These are phyloP conservation scores for Rutpela maculata DNA, from an alignment of 2,888 invertebrate species.

Conservation along the genomic window DNA sequence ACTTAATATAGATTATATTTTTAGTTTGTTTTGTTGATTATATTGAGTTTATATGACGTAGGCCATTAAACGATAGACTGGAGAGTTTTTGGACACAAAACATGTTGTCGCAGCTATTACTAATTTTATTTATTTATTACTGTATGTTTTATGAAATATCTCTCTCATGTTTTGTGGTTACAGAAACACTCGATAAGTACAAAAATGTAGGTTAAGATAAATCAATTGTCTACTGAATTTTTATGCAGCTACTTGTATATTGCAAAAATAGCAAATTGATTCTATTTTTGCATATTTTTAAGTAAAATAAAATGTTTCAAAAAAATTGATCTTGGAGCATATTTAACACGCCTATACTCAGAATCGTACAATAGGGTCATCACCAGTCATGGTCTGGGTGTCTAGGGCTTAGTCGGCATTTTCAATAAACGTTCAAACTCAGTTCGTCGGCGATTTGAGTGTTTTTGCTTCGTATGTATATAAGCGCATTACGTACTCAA, in stretches of 20 bases:
- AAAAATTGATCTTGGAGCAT: neutral
- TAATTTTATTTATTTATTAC: conserved; percentile 30
- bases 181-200: conserved; percentile 28
- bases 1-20: conserved; percentile 33
- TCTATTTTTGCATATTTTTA: conserved; percentile 13
- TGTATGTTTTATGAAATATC: neutral
- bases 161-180: conserved; percentile 19
- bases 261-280: conserved; percentile 10
- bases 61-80: conserved; percentile 45
- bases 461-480: no score
- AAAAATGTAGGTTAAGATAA: conserved; percentile 24
- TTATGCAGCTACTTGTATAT: neutral
- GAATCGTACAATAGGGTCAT: no score
- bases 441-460: no score
- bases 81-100: conserved; percentile 40
- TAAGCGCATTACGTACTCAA: no score
- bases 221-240: neutral
- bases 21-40: conserved; percentile 40
- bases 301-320: conserved; percentile 15
- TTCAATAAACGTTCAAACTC: no score
- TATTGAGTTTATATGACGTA: conserved; percentile 44
- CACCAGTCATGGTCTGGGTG: no score
- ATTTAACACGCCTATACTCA: no score
- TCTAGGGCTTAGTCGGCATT: no score
- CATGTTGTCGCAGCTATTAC: conserved; percentile 32